These are phyloP conservation scores for Nasonia vitripennis DNA, from an alignment of 1,140 invertebrate species.

Conservation along the genomic window DNA sequence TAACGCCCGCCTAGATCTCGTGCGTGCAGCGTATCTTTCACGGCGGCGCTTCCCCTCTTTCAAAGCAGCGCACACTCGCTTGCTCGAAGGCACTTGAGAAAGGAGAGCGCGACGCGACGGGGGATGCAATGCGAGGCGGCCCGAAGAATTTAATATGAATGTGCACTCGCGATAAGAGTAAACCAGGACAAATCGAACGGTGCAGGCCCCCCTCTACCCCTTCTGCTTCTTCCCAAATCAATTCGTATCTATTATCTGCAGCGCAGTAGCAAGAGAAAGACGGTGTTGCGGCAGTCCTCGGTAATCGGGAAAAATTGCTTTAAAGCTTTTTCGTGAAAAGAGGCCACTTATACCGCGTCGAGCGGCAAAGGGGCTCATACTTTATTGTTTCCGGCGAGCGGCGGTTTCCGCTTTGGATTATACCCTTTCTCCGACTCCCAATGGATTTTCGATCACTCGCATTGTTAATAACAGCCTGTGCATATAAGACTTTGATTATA, in stretches of 20 bases:
- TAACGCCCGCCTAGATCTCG: constrained; percentile 27
- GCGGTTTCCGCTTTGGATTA: constrained; percentile 13
- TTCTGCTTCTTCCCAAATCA: constrained; percentile 52
- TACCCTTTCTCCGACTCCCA: not conserved
- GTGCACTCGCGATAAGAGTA: constrained; percentile 45
- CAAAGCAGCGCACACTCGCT: constrained; percentile 7
- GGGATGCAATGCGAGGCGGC: not conserved
- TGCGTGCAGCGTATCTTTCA: constrained; percentile 34
- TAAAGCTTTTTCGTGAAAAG: constrained; percentile 11
- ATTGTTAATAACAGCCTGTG: not conserved
- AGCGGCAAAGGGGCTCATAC: not conserved
- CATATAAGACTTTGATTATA: not conserved
- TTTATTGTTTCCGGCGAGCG: constrained; percentile 64
- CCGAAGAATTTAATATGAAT: constrained; percentile 36
- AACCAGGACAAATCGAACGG: constrained; percentile 55
- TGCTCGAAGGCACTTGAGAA: not conserved
- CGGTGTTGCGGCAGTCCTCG: not conserved
- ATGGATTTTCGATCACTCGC: not conserved
- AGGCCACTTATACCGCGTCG: not conserved
- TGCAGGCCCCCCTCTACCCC: not conserved
- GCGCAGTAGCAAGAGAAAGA: not conserved
- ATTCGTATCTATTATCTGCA: constrained; percentile 63
- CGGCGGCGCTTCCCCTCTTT: constrained; percentile 1
- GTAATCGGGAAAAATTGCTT: constrained; percentile 32
- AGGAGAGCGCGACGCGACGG: constrained; percentile 3